These are phyloP conservation scores for Apostichopus leukothele DNA, from an alignment of 53 echinoderm and acorn worm species.

Conservation along the genomic window DNA sequence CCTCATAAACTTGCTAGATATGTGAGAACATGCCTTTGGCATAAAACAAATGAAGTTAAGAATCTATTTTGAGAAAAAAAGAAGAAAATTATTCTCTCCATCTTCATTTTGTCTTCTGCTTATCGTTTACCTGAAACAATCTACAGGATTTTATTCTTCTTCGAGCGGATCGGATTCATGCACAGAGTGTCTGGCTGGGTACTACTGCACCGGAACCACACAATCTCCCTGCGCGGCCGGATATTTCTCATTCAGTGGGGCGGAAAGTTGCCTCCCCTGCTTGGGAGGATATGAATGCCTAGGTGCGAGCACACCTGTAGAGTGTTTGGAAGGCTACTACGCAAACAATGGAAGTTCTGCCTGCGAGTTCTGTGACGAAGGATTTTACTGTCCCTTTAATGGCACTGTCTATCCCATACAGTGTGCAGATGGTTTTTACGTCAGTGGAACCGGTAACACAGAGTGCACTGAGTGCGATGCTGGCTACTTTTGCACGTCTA, in stretches of 20 bases:
- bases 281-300: constrained; percentile 71
- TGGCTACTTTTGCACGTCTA: constrained; percentile 71
- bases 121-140: not conserved
- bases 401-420: constrained; percentile 60
- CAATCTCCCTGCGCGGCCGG: constrained; percentile 59
- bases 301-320: constrained; percentile 50
- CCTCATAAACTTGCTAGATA: too few relatives aligned
- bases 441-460: constrained; percentile 32
- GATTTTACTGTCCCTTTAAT: constrained; percentile 71
- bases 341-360: constrained; percentile 67
- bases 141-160: constrained; percentile 84
- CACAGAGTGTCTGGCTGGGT: constrained; percentile 60
- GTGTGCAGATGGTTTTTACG: constrained; percentile 73
- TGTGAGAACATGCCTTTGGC: too few relatives aligned
- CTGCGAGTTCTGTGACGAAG: constrained; percentile 69
- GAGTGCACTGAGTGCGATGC: constrained; percentile 62
- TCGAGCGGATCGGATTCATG: constrained; percentile 69
- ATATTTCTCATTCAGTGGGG: constrained; percentile 62
- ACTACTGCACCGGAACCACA: constrained; percentile 62
- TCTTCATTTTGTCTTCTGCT: not conserved
- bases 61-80: not conserved
- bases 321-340: constrained; percentile 70
- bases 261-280: constrained; percentile 65
- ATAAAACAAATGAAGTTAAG: too few relatives aligned
- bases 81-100: not conserved